Base-by-base conservation (phyloP, 1,140 invertebrate genomes). In the Pachypsylla venusta region DNA sequence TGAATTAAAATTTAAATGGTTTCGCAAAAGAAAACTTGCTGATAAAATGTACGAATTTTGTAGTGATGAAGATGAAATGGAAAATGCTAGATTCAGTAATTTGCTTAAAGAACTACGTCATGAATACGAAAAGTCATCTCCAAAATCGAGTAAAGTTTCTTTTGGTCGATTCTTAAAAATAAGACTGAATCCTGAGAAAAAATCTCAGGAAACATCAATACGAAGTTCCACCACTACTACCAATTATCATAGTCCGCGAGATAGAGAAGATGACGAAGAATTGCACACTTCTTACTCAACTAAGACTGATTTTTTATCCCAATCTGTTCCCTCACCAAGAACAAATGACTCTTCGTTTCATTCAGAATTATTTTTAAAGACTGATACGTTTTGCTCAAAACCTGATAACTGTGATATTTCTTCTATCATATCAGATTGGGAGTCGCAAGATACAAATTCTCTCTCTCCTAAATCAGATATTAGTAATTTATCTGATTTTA, bases 21-120 rank as follows among this genome's bases (percentile, higher is more conserved):
- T 63, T 68, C 76, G 87, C 3, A 87, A 87, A 67, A 77, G 87
- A 54, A 76, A 87, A 2, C 70, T 91, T 26, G 89, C 89, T 0
- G 89, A 93, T 66, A 93, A 92, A 69, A 91, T 92, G 67, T 93
- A 93, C 67, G 89, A 92, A 68, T 68, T 67, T 57, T 60, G 61
- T 57, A 60, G 55, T 5, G 65, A 67, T 25, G 66, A 67, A 58
- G 62, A 66, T 56, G 65, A 64, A 58, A 54, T 63, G 57, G 62
- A 65, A 59, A 64, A 48, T 25, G 19, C 55, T 25, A 19, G 26
- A 10, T 30, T 48, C 4, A 48, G 3, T 48, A 48, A 48, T 48
- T 4, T 48, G 5, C 42, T 48, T 19, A 48, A 48, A 22, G 42
- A 48, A 48, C 22, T 48, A 19, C 42, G 16, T n/a, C 5, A 48